phyloP scores from a whole-genome alignment of 2,888 invertebrate genomes.

The Darwinula stevensoni region DNA sequence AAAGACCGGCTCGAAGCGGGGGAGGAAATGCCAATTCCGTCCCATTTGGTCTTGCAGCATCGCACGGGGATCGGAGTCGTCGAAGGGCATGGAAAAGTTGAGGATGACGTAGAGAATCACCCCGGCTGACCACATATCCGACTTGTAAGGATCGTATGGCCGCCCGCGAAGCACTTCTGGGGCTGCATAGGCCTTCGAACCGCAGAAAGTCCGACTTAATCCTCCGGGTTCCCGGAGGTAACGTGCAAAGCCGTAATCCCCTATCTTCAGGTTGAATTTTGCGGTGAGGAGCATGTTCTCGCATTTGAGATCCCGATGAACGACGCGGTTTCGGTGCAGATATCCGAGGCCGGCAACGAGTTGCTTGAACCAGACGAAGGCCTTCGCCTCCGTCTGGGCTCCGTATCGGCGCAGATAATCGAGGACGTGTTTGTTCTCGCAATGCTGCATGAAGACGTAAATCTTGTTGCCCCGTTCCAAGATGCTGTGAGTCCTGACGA shows the following conservation, averaged over 20 bases:
- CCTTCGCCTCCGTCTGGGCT: constrained; percentile 31
- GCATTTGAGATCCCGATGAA: too few species aligned
- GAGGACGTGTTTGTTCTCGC: constrained; percentile 46
- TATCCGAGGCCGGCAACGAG: constrained; percentile 41
- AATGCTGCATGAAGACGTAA: constrained; percentile 45
- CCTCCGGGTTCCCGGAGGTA: constrained; percentile 34
- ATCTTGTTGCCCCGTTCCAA: constrained; percentile 39
- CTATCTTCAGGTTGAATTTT: constrained; percentile 47
- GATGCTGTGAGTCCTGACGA: constrained; percentile 42
- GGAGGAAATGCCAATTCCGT: constrained; percentile 34
- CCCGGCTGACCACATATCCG: constrained; percentile 56
- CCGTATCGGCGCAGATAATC: constrained; percentile 38
- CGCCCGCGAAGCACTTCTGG: constrained; percentile 54
- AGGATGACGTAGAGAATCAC: constrained; percentile 50
- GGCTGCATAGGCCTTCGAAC: constrained; percentile 60
- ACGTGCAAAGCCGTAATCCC: constrained; percentile 77
- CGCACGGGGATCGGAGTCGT: constrained; percentile 42
- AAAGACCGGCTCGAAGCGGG: too few species aligned
- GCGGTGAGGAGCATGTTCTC: constrained; percentile 42
- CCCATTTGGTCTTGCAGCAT: constrained; percentile 47
- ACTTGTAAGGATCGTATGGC: constrained; percentile 34
- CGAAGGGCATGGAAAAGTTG: constrained; percentile 52
- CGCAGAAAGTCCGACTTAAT: constrained; percentile 54
- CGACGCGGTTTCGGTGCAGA: constrained; percentile 37
- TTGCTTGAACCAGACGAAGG: constrained; percentile 37